Conservation (phyloP, 2,797 vertebrate species). For the Sebastes oblongus region DNA sequence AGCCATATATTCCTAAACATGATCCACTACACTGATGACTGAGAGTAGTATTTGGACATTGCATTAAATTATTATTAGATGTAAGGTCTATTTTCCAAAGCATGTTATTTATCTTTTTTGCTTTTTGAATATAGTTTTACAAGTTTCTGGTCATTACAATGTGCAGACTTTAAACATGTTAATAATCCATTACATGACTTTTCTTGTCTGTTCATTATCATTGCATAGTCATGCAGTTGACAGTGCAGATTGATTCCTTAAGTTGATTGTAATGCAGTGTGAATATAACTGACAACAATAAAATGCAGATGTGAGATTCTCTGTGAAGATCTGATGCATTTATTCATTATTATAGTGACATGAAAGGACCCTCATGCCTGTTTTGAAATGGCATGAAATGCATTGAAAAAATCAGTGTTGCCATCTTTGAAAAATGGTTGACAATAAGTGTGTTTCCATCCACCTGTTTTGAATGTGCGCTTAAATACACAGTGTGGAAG, state of each 20-base stretch:
- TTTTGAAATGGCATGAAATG: neutral
- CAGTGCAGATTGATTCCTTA: neutral
- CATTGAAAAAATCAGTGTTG: neutral
- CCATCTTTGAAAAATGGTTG: neutral
- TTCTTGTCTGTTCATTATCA: neutral
- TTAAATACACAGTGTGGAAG: neutral
- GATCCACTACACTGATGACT: neutral
- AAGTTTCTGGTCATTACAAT: neutral
- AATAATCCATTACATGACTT: neutral
- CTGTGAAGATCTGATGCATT: neutral
- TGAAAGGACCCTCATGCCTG: neutral
- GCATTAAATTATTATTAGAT: neutral
- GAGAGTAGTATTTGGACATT: neutral
- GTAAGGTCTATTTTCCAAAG: neutral
- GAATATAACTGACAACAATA: neutral
- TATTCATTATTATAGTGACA: neutral
- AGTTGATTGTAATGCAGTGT: neutral
- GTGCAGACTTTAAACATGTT: neutral
- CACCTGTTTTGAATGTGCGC: neutral
- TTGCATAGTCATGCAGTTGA: neutral
- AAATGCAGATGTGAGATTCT: neutral
- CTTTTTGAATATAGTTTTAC: neutral
- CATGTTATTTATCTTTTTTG: neutral
- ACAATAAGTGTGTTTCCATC: neutral
- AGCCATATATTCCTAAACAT: neutral